Evolutionary conservation across 2,888 invertebrate species (phyloP), one percentile per base, ranked within the genome.

Genomic region (Lasiommata megera): DNA sequence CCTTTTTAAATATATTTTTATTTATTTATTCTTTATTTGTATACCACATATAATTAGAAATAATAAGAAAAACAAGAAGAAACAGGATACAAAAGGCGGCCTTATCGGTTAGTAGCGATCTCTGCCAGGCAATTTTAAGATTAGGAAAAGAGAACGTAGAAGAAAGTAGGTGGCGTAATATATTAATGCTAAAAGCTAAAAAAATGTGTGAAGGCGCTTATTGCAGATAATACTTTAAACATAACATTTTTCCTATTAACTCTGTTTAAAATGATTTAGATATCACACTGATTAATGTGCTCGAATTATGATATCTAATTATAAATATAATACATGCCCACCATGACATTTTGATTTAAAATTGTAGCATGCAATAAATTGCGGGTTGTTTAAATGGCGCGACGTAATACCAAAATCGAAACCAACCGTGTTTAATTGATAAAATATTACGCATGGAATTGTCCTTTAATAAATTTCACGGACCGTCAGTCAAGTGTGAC

Each of bases 381-480:
- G 74, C 70, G 77, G 79, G 74, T 77, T 73, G 74, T 72, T 78
- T 73, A 77, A 82, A 84, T 80, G 80, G 74, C 74, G 72, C 76
- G 70, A 67, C 66, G 70, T 79, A 79, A 83, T 80, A 73, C 69
- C 70, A 67, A 80, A 83, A 83, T 82, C 75, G 78, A 82, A 85
- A 79, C 81, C 78, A 69, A 82, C 81, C 84, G 80, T 83, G 73
- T 70, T 76, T 80, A 88, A 88, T 86, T 84, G 79, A 84, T 87
- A 84, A 89, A 85, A 83, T 88, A 89, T 84, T 81, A 79, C 75
- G 72, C 74, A 77, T 74, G 70, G 72, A 76, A 77, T 74, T 74
- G 74, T 79, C 75, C 76, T 83, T 77, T 83, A 80, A 84, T 82
- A 84, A 80, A 85, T 87, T 88, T 83, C 82, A 88, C 76, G 82